Evolutionary conservation across 2,113 vertebrate species (phyloP), one percentile per base, ranked within the genome.

Genomic region (Muscicapa adusta): DNA sequence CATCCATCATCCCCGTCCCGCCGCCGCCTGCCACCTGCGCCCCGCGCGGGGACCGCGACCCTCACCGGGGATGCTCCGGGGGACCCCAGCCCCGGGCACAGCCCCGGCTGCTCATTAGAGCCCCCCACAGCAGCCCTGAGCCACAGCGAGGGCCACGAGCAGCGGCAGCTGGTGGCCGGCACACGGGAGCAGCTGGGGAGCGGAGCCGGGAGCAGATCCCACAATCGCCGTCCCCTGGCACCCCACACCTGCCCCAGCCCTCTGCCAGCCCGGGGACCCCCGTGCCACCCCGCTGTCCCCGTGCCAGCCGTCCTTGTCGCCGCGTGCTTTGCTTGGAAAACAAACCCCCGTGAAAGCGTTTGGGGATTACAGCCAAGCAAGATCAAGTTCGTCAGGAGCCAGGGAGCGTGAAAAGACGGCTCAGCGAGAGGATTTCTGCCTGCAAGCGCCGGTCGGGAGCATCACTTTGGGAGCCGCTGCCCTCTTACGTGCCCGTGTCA

Each of bases 401-500:
- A 25, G 71, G 74, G 62, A 95, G 71, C 91, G n/a, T 72, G 82
- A 89, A 90, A 94, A 75, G 85, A 56, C 1, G 16, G 71, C 93
- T 94, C 96, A 88, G 93, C 53, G 3, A 28, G 93, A 79, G 91
- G 43, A 61, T 79, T 72, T 56, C 61, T 56, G 24, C 26, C 26
- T 9, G 29, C 66, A 3, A 82, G 48, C 34, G 57, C 78, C 4
- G 7, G 6, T 82, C 74, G 43, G 58, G 70, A 79, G 57, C 91
- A 19, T 23, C 19, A 3, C 68, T 51, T 14, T 0, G 63, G 77
- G 47, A 84, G 18, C 53, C 2, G 10, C 73, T 73, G 77, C 83
- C 82, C 10, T 0, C 0, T 4, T 1, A 3, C 5, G 2, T 34
- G 53, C 42, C 74, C 3, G 1, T 7, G 56, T 33, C 47, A 16